phyloP scores from a whole-genome alignment of 2,888 invertebrate species.

The Notodonta dromedarius region DNA sequence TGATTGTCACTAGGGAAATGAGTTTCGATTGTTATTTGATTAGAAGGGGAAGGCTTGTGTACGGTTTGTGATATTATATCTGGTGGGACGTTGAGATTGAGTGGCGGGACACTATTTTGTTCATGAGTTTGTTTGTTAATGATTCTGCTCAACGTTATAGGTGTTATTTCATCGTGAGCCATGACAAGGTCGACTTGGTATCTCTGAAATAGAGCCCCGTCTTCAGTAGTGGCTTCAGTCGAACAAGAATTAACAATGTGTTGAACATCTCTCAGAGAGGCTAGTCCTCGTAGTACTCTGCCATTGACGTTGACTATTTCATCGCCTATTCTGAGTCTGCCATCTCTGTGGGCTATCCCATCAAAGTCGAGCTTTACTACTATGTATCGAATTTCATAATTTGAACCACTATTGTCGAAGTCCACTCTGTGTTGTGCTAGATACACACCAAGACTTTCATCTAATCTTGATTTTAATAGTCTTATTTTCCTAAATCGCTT shows the following conservation, averaged over 20 bases:
- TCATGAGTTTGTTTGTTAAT: slow-evolving; percentile 68
- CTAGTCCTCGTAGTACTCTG: slow-evolving; percentile 89
- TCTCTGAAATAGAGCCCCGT: slow-evolving; percentile 68
- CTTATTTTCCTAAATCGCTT: slow-evolving; percentile 87
- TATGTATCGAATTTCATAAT: slow-evolving; percentile 85
- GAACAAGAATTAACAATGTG: slow-evolving; percentile 83
- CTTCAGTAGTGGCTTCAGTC: slow-evolving; percentile 71
- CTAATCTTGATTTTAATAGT: slow-evolving; percentile 86
- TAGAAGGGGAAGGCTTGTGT: slow-evolving; percentile 68
- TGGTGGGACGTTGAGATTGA: slow-evolving; percentile 65
- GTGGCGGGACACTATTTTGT: slow-evolving; percentile 47
- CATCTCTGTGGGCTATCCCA: slow-evolving; percentile 90
- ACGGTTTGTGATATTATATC: slow-evolving; percentile 79
- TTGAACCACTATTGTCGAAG: slow-evolving; percentile 76
- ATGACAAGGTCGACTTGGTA: slow-evolving; percentile 86
- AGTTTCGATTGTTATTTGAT: slow-evolving; percentile 76
- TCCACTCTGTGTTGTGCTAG: slow-evolving; percentile 87
- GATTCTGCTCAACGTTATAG: slow-evolving; percentile 76
- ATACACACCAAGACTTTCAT: slow-evolving; percentile 89
- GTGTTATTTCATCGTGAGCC: slow-evolving; percentile 86
- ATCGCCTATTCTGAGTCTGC: slow-evolving; percentile 92
- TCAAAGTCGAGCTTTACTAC: slow-evolving; percentile 86
- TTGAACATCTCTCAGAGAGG: slow-evolving; percentile 87
- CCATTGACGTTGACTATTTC: slow-evolving; percentile 96
- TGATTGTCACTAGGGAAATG: slow-evolving; percentile 74